phyloP scores from a whole-genome alignment of 1,140 invertebrate species.

The Babylonia areolata region DNA sequence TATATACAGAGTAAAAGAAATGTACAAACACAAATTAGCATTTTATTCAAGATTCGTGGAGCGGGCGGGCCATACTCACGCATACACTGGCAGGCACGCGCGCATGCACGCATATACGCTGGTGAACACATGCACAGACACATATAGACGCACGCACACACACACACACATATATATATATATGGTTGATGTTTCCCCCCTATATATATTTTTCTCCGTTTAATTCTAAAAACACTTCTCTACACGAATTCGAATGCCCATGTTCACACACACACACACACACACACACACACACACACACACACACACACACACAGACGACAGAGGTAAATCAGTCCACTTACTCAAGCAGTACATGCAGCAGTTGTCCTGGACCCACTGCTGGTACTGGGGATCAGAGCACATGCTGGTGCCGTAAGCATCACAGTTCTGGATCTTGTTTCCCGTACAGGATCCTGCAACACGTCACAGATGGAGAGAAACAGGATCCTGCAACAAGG shows the following conservation, averaged over 20 bases:
- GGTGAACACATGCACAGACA: background rate
- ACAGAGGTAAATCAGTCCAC: background rate
- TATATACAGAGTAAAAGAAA: too few relatives aligned
- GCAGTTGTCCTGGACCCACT: slow-evolving; percentile 44
- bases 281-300: background rate
- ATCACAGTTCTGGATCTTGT: slow-evolving; percentile 20
- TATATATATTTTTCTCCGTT: background rate
- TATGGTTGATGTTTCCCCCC: background rate
- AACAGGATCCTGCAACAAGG: background rate
- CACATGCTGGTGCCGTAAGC: slow-evolving; percentile 24
- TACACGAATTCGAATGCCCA: background rate
- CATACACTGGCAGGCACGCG: too few relatives aligned
- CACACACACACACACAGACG: background rate
- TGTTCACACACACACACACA: background rate
- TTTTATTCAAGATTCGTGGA: too few relatives aligned
- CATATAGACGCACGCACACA: too few relatives aligned
- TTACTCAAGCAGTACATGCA: slow-evolving; percentile 22
- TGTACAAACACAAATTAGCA: too few relatives aligned
- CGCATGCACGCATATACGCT: too few relatives aligned
- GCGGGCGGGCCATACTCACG: too few relatives aligned
- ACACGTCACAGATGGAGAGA: background rate
- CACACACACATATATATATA: too few relatives aligned
- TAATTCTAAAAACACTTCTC: background rate
- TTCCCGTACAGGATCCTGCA: background rate
- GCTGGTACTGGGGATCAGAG: slow-evolving; percentile 27